Percentiles rank a stretch among this genome's conserved stretches.
Evolutionary conservation across 2,797 vertebrate genomes (phyloP).

Genomic region (Ispidina picta): DNA sequence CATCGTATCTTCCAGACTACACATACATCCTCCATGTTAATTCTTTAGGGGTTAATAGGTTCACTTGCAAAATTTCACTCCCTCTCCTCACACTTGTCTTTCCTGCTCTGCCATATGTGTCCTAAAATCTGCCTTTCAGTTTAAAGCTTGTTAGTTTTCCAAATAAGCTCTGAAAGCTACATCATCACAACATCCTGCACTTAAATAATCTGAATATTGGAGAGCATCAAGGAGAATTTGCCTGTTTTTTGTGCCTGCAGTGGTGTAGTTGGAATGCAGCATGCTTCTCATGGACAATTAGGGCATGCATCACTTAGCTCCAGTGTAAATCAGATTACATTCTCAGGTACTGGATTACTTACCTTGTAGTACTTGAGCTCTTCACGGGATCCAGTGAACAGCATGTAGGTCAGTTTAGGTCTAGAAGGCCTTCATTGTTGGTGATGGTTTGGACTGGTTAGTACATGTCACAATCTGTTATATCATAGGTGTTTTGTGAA

Average conservation of each 20-base stretch:
- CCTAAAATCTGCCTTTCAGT: constrained; percentile 63
- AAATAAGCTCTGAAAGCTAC: constrained; percentile 18
- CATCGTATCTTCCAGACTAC: constrained; percentile 40
- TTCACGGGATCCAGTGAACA: neutral
- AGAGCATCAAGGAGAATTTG: neutral
- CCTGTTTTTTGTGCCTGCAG: neutral
- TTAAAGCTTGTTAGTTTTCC: constrained; percentile 56
- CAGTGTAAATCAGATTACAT: neutral
- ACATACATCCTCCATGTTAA: constrained; percentile 48
- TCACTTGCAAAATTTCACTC: constrained; percentile 65
- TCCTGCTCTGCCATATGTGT: constrained; percentile 57
- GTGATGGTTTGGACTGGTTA: neutral
- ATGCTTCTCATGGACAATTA: neutral
- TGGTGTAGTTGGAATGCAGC: neutral
- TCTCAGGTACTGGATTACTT: neutral
- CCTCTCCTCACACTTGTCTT: constrained; percentile 62
- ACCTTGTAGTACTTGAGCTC: neutral
- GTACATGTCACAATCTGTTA: neutral
- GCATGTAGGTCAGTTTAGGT: neutral
- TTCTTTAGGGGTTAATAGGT: constrained; percentile 49
- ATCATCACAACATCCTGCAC: neutral
- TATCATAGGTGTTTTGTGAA: neutral
- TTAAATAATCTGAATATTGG: neutral
- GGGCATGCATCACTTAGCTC: neutral
- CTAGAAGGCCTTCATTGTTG: neutral